Base-by-base conservation (phyloP, 2,113 vertebrate genomes). In the Melanotaenia duboulayi region DNA sequence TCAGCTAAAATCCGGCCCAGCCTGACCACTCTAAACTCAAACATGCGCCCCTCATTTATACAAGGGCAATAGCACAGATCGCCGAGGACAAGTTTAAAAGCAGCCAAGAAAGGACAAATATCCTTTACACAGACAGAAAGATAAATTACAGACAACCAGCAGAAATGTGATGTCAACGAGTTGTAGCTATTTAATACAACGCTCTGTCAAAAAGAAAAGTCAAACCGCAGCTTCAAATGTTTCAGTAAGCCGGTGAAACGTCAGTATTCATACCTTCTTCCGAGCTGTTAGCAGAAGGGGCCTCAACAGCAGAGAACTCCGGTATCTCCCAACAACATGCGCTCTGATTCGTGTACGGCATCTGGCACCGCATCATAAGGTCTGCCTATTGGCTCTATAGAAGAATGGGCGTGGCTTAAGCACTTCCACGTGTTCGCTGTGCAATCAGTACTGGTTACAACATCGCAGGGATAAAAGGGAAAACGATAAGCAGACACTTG, bases 1-100 rank as follows among this genome's bases (percentile, higher is more conserved):
- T 88, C 87, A 88, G 89, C 81, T 86, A 85, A 89, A 91, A 87
- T 8, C 23, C 58, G 44, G 60, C 46, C 70, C 54, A 4, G 40
- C 32, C 55, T 24, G 25, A 39, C 11, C 54, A 63, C 52, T 32
- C 20, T n/a, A 51, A 42, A 56, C 68, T 42, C 13, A 61, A 63
- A 51, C 46, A 44, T 19, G 39, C 28, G 24, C 16, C 39, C 22
- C 24, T 59, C 20, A 70, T 52, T 23, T 49, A 8, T 42, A 10
- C n/a, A 11, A 22, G 16, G 11, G 35, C 3, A 65, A 24, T 6
- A 19, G 63, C 22, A 51, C 48, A 61, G 12, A 28, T 23, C n/a
- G 55, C 2, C 5, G 56, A 44, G 2, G 44, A 23, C 14, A 17
- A 65, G 35, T 17, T 22, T 46, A 44, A 50, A 60, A 55, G 17